Conservation (phyloP, 2,888 invertebrate genomes). For the Euplexia lucipara region DNA sequence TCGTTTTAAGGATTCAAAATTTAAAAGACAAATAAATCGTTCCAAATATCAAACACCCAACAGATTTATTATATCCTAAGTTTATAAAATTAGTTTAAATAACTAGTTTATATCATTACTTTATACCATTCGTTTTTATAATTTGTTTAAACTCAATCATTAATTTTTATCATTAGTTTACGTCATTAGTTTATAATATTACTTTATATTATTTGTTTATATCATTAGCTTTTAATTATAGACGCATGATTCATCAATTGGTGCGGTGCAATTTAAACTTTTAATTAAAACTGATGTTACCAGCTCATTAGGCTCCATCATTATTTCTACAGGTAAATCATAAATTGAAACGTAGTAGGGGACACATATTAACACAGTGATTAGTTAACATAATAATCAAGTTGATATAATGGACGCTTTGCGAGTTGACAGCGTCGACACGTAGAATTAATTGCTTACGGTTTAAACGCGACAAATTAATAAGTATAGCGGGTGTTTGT, state of each 20-base stretch:
- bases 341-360: conserved; percentile 14
- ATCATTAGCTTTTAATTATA: background rate
- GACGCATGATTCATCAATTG: background rate
- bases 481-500: conserved; percentile 11
- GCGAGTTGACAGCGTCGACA: conserved; percentile 49
- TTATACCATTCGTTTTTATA: too few relatives aligned
- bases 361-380: conserved; percentile 30
- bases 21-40: too few relatives aligned
- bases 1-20: too few relatives aligned
- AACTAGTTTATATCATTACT: too few relatives aligned
- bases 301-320: background rate
- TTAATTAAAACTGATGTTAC: conserved; percentile 29
- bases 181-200: too few relatives aligned
- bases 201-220: too few relatives aligned
- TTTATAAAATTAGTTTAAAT: too few relatives aligned
- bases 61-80: too few relatives aligned
- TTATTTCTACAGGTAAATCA: conserved; percentile 1
- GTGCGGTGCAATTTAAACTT: background rate
- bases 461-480: conserved; percentile 44
- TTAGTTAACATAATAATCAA: conserved; percentile 49
- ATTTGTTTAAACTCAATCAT: too few relatives aligned
- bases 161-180: too few relatives aligned
- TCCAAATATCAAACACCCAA: too few relatives aligned
- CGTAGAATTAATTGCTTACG: conserved; percentile 55
- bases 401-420: conserved; percentile 52